Conservation (phyloP, 2,113 vertebrate genomes). For the Otolemur garnettii region DNA sequence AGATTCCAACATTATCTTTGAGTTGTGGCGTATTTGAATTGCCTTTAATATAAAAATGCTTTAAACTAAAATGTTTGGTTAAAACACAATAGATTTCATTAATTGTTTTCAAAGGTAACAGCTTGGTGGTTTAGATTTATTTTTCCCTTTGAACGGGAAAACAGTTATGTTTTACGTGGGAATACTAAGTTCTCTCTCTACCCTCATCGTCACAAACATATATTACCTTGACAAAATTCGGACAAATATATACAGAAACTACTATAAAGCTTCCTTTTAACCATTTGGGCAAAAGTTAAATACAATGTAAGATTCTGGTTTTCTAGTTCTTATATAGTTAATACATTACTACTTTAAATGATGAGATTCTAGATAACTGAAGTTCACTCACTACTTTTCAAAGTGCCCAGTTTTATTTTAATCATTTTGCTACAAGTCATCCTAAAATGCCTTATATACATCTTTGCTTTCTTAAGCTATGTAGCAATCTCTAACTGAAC, state of each 20-base stretch:
- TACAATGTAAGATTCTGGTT: constrained; percentile 22
- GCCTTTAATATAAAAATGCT: constrained; percentile 84
- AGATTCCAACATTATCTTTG: constrained; percentile 83
- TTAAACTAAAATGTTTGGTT: constrained; percentile 84
- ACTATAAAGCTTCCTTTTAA: constrained; percentile 46
- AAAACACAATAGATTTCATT: constrained; percentile 81
- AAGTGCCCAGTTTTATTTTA: constrained; percentile 32
- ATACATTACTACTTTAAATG: neutral
- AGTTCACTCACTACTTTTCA: neutral
- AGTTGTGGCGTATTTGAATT: constrained; percentile 80
- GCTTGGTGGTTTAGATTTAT: constrained; percentile 76
- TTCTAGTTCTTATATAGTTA: constrained; percentile 39
- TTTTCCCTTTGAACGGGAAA: constrained; percentile 78
- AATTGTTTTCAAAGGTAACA: constrained; percentile 82
- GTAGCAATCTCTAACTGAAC: neutral
- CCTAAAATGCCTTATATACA: neutral
- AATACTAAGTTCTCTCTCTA: constrained; percentile 7
- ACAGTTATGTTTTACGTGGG: constrained; percentile 50
- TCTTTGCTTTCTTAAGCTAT: constrained; percentile 35
- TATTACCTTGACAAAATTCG: constrained; percentile 24
- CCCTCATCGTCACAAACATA: neutral
- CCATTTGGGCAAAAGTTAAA: constrained; percentile 44
- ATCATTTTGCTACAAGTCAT: constrained; percentile 30
- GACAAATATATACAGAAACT: constrained; percentile 42
- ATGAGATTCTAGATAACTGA: constrained; percentile 44